A percentile compares a stretch with the other conserved stretches of the same genome.
phyloP scores from a whole-genome alignment of 2,797 vertebrate genomes.

The Allobates femoralis region DNA sequence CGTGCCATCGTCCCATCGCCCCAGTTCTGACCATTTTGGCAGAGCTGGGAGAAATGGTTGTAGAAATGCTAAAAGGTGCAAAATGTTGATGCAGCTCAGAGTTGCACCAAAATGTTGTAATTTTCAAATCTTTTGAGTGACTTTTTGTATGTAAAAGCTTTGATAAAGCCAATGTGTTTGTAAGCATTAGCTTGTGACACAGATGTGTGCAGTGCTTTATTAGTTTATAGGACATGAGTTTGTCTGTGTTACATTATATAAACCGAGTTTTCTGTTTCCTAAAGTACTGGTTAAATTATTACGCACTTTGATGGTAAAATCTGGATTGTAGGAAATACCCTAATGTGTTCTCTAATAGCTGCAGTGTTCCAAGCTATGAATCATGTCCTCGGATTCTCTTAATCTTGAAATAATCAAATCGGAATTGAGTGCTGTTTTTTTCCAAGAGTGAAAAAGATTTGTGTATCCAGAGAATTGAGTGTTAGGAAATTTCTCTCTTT shows the following conservation, averaged over 20 bases:
- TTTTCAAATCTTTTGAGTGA: too few relatives aligned
- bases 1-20: too few relatives aligned
- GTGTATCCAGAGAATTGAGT: not conserved
- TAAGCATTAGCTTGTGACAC: not conserved
- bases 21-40: too few relatives aligned
- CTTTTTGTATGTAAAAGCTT: too few relatives aligned
- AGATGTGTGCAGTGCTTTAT: constrained; percentile 6
- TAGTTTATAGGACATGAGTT: constrained; percentile 18
- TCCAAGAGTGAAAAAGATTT: constrained; percentile 21
- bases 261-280: constrained; percentile 11
- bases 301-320: constrained; percentile 31
- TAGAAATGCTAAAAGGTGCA: too few relatives aligned
- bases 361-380: constrained; percentile 29
- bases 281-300: constrained; percentile 32
- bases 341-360: constrained; percentile 46
- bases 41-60: too few relatives aligned
- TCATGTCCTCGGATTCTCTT: constrained; percentile 37
- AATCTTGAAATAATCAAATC: constrained; percentile 39
- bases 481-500: not conserved
- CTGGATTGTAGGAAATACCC: constrained; percentile 28
- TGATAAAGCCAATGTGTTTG: not conserved
- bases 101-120: too few relatives aligned
- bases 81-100: too few relatives aligned
- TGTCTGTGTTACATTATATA: constrained; percentile 46
- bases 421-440: constrained; percentile 19